Conservation (phyloP, 2,888 invertebrate genomes). For the Anorthoa munda region DNA sequence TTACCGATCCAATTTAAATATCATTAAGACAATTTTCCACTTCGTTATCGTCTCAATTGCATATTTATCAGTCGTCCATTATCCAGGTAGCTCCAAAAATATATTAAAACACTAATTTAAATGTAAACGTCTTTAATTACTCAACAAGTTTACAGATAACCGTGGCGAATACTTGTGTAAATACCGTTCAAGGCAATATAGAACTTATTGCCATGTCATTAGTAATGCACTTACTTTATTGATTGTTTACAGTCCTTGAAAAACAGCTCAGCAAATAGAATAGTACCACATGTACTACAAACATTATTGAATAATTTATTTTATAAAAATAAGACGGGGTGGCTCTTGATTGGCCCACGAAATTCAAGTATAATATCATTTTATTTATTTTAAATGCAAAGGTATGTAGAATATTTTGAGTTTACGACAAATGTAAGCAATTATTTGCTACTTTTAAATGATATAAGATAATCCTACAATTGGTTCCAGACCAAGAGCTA, state of each 20-base stretch:
- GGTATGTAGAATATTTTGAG: neutral
- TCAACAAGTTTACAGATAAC: slow-evolving; percentile 55
- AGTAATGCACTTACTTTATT: slow-evolving; percentile 13
- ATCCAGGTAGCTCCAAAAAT: neutral
- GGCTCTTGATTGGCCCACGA: slow-evolving; percentile 15
- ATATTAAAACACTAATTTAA: slow-evolving; percentile 47
- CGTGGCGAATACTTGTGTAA: slow-evolving; percentile 36
- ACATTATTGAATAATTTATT: slow-evolving; percentile 40
- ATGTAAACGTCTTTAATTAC: slow-evolving; percentile 51
- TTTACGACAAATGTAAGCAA: neutral
- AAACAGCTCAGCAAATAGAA: slow-evolving; percentile 49
- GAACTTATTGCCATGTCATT: slow-evolving; percentile 17
- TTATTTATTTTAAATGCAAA: neutral
- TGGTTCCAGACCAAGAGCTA: too few relatives aligned
- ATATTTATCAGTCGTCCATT: slow-evolving; percentile 19
- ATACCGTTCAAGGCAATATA: slow-evolving; percentile 33
- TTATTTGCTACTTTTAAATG: too few relatives aligned
- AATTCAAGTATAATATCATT: neutral
- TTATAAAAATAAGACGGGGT: slow-evolving; percentile 15
- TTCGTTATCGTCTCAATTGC: neutral
- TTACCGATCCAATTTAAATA: neutral
- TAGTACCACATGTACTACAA: slow-evolving; percentile 33
- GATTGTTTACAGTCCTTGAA: slow-evolving; percentile 46
- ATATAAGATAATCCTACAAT: too few relatives aligned
- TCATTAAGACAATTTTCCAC: neutral